phyloP scores from a whole-genome alignment of 2,888 invertebrate genomes.

The Iselma pallidipennis region DNA sequence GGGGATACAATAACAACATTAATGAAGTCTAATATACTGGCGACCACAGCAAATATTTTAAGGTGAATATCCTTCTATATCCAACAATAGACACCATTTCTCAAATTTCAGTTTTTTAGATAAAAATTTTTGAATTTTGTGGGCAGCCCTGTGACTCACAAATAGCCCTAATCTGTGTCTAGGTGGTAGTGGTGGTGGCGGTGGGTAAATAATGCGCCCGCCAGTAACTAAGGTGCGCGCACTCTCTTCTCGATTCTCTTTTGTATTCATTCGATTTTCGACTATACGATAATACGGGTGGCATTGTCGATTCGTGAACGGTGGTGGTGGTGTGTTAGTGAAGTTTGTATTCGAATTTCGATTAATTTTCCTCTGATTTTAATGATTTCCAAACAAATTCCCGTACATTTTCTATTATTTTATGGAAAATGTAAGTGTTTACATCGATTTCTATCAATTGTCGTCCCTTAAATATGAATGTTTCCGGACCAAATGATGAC shows the following conservation, averaged over 20 bases:
- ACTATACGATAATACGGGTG: conserved; percentile 9
- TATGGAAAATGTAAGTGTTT: conserved; percentile 20
- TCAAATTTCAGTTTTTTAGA: neutral
- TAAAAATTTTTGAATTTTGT: neutral
- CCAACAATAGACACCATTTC: conserved; percentile 1
- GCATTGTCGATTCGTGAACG: neutral
- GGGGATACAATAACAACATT: conserved; percentile 19
- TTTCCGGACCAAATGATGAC: conserved; percentile 47
- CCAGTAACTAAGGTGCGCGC: conserved; percentile 14
- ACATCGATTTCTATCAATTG: conserved; percentile 11
- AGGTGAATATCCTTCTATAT: neutral
- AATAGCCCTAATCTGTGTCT: neutral
- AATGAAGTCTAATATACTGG: conserved; percentile 11
- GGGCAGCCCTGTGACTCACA: neutral
- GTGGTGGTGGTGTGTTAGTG: neutral
- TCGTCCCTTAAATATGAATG: conserved; percentile 46
- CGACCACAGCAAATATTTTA: conserved; percentile 5
- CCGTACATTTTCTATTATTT: conserved; percentile 4
- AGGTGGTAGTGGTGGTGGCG: neutral
- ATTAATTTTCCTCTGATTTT: conserved; percentile 2
- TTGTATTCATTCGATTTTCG: conserved; percentile 14
- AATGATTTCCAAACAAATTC: neutral
- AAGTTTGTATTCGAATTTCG: neutral
- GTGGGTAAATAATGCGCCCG: neutral
- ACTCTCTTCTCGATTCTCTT: conserved; percentile 7